These are phyloP conservation scores for Spialia ferax DNA, from an alignment of 2,888 invertebrate genomes.

Conservation along the genomic window DNA sequence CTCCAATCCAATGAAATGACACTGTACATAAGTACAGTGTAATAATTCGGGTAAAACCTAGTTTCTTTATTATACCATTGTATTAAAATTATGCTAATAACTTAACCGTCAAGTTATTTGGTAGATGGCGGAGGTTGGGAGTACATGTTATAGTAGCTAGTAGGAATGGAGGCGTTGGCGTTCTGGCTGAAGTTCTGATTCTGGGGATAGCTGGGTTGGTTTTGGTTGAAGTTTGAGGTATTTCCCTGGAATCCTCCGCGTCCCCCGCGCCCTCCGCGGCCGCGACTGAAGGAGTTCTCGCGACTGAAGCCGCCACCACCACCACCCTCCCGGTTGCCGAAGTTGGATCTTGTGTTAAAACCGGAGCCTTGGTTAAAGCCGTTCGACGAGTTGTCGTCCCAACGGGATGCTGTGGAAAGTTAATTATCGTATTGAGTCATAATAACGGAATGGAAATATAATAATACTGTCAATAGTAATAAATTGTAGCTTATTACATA, in stretches of 20 bases:
- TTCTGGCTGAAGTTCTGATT: conserved; percentile 37
- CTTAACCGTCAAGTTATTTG: conserved; percentile 28
- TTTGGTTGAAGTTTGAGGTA: conserved; percentile 36
- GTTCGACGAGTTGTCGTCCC: conserved; percentile 55
- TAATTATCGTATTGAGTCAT: too few species aligned
- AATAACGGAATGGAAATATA: too few species aligned
- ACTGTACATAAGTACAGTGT: not conserved
- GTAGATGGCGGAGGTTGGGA: conserved; percentile 73
- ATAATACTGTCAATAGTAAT: too few species aligned
- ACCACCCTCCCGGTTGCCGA: conserved; percentile 45
- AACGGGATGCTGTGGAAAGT: conserved; percentile 57
- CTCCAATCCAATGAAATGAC: not conserved
- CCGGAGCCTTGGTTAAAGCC: conserved; percentile 46
- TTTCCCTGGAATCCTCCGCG: conserved; percentile 40
- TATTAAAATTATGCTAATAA: conserved; percentile 16
- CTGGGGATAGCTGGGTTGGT: conserved; percentile 49
- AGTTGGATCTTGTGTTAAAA: conserved; percentile 46
- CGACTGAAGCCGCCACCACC: conserved; percentile 47
- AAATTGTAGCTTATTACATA: too few species aligned
- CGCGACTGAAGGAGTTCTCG: conserved; percentile 54
- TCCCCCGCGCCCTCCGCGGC: conserved; percentile 54
- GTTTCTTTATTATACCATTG: conserved; percentile 7
- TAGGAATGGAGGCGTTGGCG: conserved; percentile 63
- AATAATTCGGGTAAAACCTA: conserved; percentile 9
- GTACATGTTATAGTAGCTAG: conserved; percentile 79